Evolutionary conservation across 1,140 invertebrate species (phyloP).

Genomic region (Zaprionus inermis): DNA sequence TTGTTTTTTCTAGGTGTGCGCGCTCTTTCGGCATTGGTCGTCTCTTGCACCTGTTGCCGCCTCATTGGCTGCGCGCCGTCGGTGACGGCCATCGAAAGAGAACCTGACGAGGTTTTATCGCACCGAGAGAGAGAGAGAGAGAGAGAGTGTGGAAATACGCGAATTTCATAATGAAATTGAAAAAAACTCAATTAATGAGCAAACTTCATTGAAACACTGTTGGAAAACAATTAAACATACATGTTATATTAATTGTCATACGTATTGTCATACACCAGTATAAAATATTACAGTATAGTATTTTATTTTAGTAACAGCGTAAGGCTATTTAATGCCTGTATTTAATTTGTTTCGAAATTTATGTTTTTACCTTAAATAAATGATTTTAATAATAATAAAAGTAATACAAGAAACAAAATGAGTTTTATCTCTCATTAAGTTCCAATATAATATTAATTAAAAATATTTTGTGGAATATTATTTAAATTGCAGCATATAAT

Average conservation of each 20-base stretch:
- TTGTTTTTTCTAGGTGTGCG: conserved; percentile 48
- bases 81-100: conserved; percentile 38
- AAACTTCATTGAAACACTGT: background rate
- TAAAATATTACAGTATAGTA: background rate
- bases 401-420: too few relatives aligned
- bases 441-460: too few relatives aligned
- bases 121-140: background rate
- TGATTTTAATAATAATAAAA: too few relatives aligned
- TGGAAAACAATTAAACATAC: background rate
- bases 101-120: conserved; percentile 1
- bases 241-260: background rate
- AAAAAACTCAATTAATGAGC: background rate
- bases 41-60: conserved; percentile 69
- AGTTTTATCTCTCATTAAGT: too few relatives aligned
- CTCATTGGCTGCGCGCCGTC: conserved; percentile 53
- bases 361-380: too few relatives aligned
- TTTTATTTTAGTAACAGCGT: background rate
- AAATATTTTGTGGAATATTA: too few relatives aligned
- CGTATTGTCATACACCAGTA: background rate
- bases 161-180: background rate
- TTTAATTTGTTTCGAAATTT: background rate
- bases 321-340: background rate
- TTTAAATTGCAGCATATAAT: too few relatives aligned
- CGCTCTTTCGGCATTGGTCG: conserved; percentile 58
- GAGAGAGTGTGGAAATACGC: background rate